Conservation (phyloP, 2,797 vertebrate genomes). For the Mareca penelope region DNA sequence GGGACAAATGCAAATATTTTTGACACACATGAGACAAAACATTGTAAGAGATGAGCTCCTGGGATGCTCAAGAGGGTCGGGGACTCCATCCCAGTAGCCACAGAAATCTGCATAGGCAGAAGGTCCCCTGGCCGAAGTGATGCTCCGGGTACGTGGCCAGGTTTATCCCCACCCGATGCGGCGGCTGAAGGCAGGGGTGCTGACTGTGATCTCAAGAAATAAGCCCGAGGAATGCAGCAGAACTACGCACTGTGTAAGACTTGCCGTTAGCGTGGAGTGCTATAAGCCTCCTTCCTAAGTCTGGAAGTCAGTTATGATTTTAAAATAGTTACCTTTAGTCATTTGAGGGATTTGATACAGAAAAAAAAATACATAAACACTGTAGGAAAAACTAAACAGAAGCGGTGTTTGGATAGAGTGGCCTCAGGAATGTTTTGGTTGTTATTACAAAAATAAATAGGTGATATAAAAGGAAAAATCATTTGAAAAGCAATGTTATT, state of each 20-base stretch:
- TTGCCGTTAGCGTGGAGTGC: not conserved
- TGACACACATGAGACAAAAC: not conserved
- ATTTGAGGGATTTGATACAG: not conserved
- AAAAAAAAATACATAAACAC: not conserved
- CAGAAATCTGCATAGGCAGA: slow-evolving; percentile 1
- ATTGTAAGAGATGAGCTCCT: not conserved
- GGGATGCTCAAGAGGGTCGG: not conserved
- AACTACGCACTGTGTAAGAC: not conserved
- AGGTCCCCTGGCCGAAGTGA: not conserved
- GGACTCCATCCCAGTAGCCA: not conserved
- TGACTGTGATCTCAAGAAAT: not conserved
- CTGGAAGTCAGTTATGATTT: slow-evolving; percentile 11
- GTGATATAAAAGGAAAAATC: slow-evolving; percentile 1
- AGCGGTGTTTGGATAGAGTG: not conserved
- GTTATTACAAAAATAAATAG: slow-evolving; percentile 50
- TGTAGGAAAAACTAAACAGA: slow-evolving; percentile 3
- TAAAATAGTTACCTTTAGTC: slow-evolving; percentile 30
- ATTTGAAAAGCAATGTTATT: slow-evolving; percentile 34
- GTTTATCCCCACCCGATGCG: not conserved
- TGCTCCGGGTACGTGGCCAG: not conserved
- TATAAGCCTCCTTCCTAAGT: not conserved
- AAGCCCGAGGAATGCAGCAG: not conserved
- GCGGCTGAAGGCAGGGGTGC: not conserved
- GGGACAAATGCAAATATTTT: not conserved
- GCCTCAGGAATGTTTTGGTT: slow-evolving; percentile 31